phyloP scores from a whole-genome alignment of 2,113 vertebrate species.

The Hippotragus niger region DNA sequence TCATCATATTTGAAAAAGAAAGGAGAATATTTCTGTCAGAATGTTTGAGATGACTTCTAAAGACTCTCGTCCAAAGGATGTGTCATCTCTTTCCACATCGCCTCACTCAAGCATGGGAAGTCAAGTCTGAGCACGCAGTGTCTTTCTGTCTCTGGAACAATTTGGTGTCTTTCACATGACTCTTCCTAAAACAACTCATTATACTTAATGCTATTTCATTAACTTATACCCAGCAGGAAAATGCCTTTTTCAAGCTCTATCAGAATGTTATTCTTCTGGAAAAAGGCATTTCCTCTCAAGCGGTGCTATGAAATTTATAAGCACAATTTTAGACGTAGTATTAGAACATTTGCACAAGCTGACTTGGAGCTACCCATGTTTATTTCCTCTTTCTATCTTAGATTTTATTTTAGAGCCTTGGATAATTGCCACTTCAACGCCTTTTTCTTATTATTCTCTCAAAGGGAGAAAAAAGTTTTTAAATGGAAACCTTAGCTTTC shows the following conservation, averaged over 20 bases:
- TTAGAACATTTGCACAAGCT: background rate
- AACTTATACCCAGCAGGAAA: slow-evolving; percentile 17
- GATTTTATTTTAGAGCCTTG: slow-evolving; percentile 26
- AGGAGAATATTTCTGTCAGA: slow-evolving; percentile 44
- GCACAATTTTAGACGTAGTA: background rate
- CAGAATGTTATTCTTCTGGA: background rate
- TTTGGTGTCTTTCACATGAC: slow-evolving; percentile 34
- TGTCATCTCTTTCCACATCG: slow-evolving; percentile 35
- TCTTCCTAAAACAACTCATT: slow-evolving; percentile 61
- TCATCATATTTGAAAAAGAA: slow-evolving; percentile 23
- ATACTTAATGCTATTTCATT: slow-evolving; percentile 43
- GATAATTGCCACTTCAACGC: slow-evolving; percentile 37
- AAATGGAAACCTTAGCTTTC: slow-evolving; percentile 52
- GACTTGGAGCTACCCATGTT: background rate
- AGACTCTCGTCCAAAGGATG: slow-evolving; percentile 49
- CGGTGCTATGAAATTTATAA: background rate
- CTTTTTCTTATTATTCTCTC: slow-evolving; percentile 53
- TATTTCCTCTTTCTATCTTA: background rate
- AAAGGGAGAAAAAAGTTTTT: slow-evolving; percentile 38
- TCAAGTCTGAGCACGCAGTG: slow-evolving; percentile 40
- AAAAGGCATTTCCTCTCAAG: slow-evolving; percentile 28
- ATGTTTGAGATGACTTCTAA: slow-evolving; percentile 18
- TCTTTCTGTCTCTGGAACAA: background rate
- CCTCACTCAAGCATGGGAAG: slow-evolving; percentile 33
- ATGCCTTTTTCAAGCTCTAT: background rate